Conservation (phyloP, 2,113 vertebrate genomes). For the Spilogale gracilis region DNA sequence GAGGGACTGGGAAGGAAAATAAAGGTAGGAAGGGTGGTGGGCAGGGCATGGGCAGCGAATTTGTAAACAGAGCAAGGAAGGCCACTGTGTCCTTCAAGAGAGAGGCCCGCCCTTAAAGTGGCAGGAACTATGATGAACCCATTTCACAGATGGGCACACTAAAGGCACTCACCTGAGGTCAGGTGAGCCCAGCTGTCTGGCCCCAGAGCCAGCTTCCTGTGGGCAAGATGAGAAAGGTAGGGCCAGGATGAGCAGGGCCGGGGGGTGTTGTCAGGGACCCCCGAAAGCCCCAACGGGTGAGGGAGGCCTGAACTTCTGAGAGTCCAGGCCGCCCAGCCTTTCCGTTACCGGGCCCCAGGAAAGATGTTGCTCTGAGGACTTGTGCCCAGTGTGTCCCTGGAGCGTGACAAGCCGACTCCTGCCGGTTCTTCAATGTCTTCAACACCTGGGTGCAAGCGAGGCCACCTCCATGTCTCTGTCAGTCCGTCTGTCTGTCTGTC, state of each 20-base stretch:
- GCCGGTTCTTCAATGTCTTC: conserved; percentile 93
- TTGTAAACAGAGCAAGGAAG: neutral
- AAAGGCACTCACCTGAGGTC: neutral
- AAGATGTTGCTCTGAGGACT: neutral
- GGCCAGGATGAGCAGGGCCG: accelerated
- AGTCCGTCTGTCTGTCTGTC: neutral
- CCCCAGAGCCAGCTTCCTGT: neutral
- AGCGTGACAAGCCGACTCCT: conserved; percentile 93
- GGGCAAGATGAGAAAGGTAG: neutral
- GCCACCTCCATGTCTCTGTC: no score
- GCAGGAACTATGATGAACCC: neutral
- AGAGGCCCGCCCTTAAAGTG: neutral
- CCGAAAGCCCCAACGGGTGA: neutral
- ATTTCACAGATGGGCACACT: neutral
- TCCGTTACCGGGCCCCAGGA: neutral
- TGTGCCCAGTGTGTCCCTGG: conserved; percentile 83
- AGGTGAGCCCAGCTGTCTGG: neutral
- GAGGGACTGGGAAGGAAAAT: neutral
- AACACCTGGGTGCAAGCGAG: conserved; percentile 94
- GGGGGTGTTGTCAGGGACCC: neutral
- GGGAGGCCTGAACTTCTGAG: neutral
- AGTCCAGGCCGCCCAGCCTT: neutral
- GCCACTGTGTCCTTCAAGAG: neutral
- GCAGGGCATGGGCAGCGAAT: neutral
- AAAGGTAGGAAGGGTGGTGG: neutral